Evolutionary conservation across 2,113 vertebrate species (phyloP), one percentile per base, ranked within the genome.

Genomic region (Hyperopisus bebe): DNA sequence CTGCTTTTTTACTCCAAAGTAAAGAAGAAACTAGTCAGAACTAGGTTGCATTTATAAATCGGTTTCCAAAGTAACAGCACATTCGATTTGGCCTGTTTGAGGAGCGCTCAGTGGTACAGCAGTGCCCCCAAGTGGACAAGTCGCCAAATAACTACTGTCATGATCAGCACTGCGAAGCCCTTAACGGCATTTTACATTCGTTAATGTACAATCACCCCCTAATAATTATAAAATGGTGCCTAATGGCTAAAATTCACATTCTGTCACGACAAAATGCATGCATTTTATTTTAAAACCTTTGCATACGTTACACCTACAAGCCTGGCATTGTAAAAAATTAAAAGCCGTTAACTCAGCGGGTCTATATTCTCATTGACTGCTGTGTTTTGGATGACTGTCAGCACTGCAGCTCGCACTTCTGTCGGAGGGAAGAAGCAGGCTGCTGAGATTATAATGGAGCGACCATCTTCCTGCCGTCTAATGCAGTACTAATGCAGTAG

Each of bases 61-160:
- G 44, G 74, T 53, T 82, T 53, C 74, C 74, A 53, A 83, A 82
- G 74, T 51, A 82, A 80, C 88, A 82, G 31, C 31, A n/a, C 27
- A 39, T 19, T 50, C 47, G 15, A 19, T 39, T 50, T 48, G 66
- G 47, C n/a, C 46, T 50, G 86, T 44, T 88, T 19, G 44, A 13
- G 15, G 24, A 50, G 11, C 70, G 15, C 10, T 27, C 74, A 24
- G 5, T 88, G 85, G 86, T 24, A 53, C 86, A 66, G 74, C 88
- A 90, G 51, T 90, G 91, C 80, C 90, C 55, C 85, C 91, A 83
- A 11, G 50, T 90, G 91, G 90, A 6, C 17, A 48, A 51, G 62
- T 89, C 27, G 24, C 17, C 35, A 35, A 88, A 42, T 88, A 35
- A 44, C 19, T 39, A 9, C 31, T 31, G 19, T 86, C n/a, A 50